These are phyloP conservation scores for Nesoenas mayeri DNA, from an alignment of 2,113 vertebrate species.

Conservation along the genomic window DNA sequence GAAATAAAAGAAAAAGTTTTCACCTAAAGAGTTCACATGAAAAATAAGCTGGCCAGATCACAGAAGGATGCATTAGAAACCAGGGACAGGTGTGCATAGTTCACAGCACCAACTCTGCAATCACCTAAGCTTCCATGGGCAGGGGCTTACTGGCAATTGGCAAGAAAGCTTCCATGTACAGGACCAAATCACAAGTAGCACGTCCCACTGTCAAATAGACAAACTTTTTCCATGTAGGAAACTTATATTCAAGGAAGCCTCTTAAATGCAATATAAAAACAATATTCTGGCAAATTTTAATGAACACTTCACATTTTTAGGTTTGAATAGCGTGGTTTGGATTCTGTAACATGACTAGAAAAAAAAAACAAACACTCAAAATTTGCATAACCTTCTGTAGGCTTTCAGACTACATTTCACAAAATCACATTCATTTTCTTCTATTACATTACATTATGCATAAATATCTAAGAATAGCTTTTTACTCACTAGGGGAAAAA, in stretches of 20 bases:
- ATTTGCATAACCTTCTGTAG: neutral
- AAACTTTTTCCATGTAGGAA: neutral
- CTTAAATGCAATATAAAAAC: neutral
- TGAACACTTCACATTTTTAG: neutral
- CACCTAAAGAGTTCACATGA: no score
- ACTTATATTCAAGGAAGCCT: neutral
- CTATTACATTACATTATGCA: neutral
- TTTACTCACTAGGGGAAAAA: neutral
- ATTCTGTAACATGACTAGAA: neutral
- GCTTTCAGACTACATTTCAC: neutral
- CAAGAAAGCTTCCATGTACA: neutral
- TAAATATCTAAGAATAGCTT: neutral
- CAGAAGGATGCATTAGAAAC: neutral
- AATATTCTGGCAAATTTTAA: neutral
- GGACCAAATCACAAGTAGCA: neutral
- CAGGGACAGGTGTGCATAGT: accelerated
- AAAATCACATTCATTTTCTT: neutral
- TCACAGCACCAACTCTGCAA: neutral
- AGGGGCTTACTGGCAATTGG: neutral
- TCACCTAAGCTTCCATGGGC: neutral
- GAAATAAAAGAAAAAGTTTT: neutral
- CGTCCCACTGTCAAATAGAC: neutral
- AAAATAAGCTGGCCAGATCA: neutral
- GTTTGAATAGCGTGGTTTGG: neutral
- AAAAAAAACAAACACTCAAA: neutral